Conservation (phyloP, 2,797 vertebrate species). For the Botia almorhae region DNA sequence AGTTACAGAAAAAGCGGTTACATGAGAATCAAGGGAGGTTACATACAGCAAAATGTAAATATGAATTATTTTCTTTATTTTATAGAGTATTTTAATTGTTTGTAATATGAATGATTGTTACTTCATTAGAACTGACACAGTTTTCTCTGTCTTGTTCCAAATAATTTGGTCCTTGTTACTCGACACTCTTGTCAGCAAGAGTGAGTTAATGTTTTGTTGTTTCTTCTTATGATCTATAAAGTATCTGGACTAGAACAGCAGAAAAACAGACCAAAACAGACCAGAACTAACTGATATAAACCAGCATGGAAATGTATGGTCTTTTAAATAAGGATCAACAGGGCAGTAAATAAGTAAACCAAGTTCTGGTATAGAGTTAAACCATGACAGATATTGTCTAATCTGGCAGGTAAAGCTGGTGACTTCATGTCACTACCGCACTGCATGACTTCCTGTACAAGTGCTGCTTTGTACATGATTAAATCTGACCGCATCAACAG, state of each 20-base stretch:
- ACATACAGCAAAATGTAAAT: not conserved
- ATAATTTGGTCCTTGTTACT: slow-evolving; percentile 2
- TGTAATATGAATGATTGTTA: not conserved
- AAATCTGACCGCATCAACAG: not conserved
- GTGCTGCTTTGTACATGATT: not conserved
- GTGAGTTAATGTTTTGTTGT: not conserved
- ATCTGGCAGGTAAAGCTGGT: slow-evolving; percentile 40
- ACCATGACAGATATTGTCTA: not conserved
- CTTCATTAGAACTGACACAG: not conserved
- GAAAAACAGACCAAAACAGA: not conserved
- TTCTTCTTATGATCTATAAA: not conserved
- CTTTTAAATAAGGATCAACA: not conserved
- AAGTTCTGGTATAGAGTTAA: slow-evolving; percentile 6
- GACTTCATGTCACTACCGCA: slow-evolving; percentile 12
- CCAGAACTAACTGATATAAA: not conserved
- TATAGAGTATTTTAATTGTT: not conserved
- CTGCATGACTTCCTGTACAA: slow-evolving; percentile 1
- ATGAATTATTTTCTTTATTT: not conserved
- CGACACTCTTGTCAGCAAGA: no score
- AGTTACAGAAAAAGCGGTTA: no score
- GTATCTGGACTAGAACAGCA: not conserved
- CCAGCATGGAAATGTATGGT: not conserved
- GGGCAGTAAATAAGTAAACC: not conserved
- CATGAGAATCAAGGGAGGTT: not conserved
- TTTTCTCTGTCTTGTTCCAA: not conserved